Conservation (phyloP, 2,888 invertebrate species). For the Phaedon cochleariae region DNA sequence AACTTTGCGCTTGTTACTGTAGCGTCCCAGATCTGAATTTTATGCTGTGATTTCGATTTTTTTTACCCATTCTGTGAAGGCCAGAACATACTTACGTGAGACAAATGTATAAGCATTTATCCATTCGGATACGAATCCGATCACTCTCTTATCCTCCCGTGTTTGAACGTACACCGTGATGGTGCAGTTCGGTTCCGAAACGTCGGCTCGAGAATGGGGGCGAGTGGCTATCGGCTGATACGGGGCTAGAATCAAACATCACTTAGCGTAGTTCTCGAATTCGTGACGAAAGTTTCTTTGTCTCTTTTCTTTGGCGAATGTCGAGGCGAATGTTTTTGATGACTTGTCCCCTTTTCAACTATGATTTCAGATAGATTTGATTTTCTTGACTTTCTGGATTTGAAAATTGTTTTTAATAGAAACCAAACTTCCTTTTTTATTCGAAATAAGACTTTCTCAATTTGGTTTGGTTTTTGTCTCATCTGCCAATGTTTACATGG, state of each 20-base stretch:
- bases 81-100: slow-evolving; percentile 69
- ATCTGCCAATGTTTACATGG: too few relatives aligned
- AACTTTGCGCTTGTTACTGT: too few relatives aligned
- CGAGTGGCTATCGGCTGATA: slow-evolving; percentile 51
- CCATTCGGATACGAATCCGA: slow-evolving; percentile 76
- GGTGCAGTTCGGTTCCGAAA: slow-evolving; percentile 63
- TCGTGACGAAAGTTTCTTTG: neutral
- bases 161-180: slow-evolving; percentile 60
- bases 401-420: too few relatives aligned
- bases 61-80: neutral
- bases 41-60: too few relatives aligned
- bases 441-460: too few relatives aligned
- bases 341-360: too few relatives aligned
- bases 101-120: slow-evolving; percentile 74
- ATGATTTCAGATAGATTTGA: too few relatives aligned
- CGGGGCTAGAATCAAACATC: slow-evolving; percentile 54
- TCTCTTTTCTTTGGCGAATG: neutral
- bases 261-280: slow-evolving; percentile 22
- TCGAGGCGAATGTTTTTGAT: too few relatives aligned
- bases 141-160: slow-evolving; percentile 63
- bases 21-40: too few relatives aligned
- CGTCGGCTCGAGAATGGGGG: slow-evolving; percentile 55
- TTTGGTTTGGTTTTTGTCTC: too few relatives aligned
- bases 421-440: too few relatives aligned
- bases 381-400: too few relatives aligned